These are phyloP conservation scores for Spisula solida DNA, from an alignment of 2,888 invertebrate genomes.

Conservation along the genomic window DNA sequence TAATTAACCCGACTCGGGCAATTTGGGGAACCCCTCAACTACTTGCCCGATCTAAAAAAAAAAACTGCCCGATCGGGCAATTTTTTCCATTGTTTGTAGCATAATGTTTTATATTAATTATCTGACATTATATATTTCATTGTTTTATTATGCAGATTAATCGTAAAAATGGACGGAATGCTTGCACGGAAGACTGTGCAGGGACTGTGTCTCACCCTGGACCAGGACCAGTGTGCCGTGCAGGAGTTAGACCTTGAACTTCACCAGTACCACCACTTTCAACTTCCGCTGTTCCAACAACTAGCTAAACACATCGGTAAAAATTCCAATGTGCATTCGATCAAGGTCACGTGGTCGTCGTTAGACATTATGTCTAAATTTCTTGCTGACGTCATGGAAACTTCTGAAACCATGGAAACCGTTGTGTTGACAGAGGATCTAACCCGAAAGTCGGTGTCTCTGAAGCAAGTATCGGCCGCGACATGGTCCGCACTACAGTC, in stretches of 20 bases:
- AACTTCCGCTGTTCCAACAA: constrained; percentile 70
- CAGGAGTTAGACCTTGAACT: constrained; percentile 80
- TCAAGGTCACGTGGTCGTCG: constrained; percentile 81
- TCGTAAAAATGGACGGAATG: constrained; percentile 75
- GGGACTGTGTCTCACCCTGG: constrained; percentile 73
- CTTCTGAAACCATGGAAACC: constrained; percentile 67
- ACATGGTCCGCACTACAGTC: constrained; percentile 82
- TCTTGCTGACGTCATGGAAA: constrained; percentile 73
- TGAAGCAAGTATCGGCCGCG: constrained; percentile 76
- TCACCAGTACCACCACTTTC: constrained; percentile 75
- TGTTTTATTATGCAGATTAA: constrained; percentile 58
- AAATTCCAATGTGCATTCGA: constrained; percentile 70
- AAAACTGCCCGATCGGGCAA: too few species aligned
- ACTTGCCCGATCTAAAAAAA: too few species aligned
- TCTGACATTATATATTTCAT: too few species aligned
- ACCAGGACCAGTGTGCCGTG: constrained; percentile 65
- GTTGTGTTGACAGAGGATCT: constrained; percentile 73
- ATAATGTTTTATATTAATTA: too few species aligned
- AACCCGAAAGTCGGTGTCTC: constrained; percentile 53
- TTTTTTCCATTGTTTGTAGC: too few species aligned
- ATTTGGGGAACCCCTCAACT: too few species aligned
- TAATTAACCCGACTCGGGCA: too few species aligned
- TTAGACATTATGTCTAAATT: constrained; percentile 80
- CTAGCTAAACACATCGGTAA: constrained; percentile 77
- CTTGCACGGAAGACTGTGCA: constrained; percentile 70